phyloP scores from a whole-genome alignment of 2,113 vertebrate genomes.

The Morone chrysops region DNA sequence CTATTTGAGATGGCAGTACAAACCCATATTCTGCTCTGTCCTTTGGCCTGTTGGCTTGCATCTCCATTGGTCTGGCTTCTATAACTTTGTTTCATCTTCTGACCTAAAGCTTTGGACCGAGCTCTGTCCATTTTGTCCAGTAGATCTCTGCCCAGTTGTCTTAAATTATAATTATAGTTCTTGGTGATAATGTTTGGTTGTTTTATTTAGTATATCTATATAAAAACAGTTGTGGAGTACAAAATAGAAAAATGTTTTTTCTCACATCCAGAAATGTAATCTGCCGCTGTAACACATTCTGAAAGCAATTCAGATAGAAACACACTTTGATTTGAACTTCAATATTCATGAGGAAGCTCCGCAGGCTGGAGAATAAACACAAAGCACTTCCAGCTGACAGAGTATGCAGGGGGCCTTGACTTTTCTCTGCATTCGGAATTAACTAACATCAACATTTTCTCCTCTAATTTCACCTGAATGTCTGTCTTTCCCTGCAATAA shows the following conservation, averaged over 20 bases:
- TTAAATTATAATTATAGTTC: not conserved
- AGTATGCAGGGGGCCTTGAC: not conserved
- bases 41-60: not conserved
- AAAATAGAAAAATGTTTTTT: not conserved
- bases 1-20: conserved; percentile 19
- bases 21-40: conserved; percentile 27
- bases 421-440: conserved; percentile 4
- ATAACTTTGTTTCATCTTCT: not conserved
- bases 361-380: conserved; percentile 27
- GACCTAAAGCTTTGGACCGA: not conserved
- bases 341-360: conserved; percentile 39
- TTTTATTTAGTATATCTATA: no score
- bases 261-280: not conserved
- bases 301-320: not conserved
- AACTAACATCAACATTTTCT: conserved; percentile 12
- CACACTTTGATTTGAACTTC: conserved; percentile 24
- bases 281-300: not conserved
- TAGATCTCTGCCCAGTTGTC: not conserved
- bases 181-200: not conserved
- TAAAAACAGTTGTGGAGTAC: not conserved
- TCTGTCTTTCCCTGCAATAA: not conserved
- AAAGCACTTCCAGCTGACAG: conserved; percentile 28
- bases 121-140: not conserved
- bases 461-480: not conserved
- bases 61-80: not conserved